Conservation (phyloP, 2,797 vertebrate species). For the Loris lydekkerianus region DNA sequence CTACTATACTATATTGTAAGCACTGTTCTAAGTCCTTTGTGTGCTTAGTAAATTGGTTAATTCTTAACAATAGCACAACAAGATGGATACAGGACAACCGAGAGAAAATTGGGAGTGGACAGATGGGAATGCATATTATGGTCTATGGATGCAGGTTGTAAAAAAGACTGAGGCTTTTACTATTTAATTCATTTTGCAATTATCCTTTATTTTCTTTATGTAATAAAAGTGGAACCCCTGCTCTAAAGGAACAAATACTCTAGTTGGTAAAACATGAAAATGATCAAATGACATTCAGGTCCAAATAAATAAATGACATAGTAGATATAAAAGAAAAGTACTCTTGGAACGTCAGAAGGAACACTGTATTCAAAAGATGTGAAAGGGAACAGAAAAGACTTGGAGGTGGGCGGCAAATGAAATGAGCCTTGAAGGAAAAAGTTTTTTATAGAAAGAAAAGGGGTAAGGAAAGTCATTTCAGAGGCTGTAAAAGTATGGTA, state of each 20-base stretch:
- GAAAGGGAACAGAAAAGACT: not conserved
- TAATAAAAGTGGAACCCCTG: conserved; percentile 38
- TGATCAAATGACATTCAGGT: not conserved
- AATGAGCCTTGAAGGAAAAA: conserved; percentile 27
- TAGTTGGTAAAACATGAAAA: conserved; percentile 7
- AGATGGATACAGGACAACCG: not conserved
- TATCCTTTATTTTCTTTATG: conserved; percentile 18
- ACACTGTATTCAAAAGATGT: not conserved
- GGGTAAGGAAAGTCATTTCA: not conserved
- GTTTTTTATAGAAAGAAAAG: not conserved
- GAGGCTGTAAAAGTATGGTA: not conserved
- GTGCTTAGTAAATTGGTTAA: no score
- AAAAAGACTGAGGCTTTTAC: not conserved
- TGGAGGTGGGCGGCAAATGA: not conserved
- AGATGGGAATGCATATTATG: not conserved
- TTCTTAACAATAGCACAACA: no score
- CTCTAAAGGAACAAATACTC: conserved; percentile 9
- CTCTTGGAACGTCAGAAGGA: not conserved
- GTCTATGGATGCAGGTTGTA: not conserved
- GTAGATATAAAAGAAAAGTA: not conserved
- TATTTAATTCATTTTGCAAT: conserved; percentile 27
- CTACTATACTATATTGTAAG: no score
- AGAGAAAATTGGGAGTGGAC: not conserved
- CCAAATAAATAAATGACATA: not conserved
- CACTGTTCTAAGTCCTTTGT: no score